Evolutionary conservation across 2,113 vertebrate species (phyloP).

Genomic region (Hemichromis elongatus): DNA sequence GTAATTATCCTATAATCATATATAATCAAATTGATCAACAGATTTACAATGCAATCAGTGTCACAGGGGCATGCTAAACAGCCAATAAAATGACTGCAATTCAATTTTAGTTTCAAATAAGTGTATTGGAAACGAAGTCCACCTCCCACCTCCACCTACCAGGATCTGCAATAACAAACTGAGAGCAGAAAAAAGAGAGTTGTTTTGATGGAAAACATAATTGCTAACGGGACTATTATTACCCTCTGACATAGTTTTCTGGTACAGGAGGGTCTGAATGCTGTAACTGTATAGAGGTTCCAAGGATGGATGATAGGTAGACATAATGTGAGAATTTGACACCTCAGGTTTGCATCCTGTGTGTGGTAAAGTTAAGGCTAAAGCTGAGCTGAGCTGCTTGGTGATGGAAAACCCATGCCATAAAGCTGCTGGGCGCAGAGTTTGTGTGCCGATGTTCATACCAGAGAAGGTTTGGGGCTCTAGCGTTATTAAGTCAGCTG

Average conservation of each 20-base stretch:
- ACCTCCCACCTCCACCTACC: not conserved
- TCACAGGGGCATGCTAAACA: not conserved
- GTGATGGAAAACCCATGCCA: not conserved
- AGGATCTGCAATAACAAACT: not conserved
- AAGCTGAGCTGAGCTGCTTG: not conserved
- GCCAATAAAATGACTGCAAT: not conserved
- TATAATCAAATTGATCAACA: not conserved
- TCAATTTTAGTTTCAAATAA: not conserved
- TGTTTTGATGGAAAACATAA: not conserved
- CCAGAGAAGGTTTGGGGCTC: not conserved
- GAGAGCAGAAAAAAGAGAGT: not conserved
- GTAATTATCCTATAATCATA: not conserved
- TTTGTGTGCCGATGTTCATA: not conserved
- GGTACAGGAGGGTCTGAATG: not conserved
- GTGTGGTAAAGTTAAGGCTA: not conserved
- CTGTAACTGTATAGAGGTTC: not conserved
- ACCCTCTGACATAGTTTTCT: not conserved
- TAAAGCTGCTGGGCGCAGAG: not conserved
- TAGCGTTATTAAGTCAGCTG: not conserved
- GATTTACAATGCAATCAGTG: not conserved
- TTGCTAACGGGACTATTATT: not conserved
- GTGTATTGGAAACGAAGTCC: not conserved
- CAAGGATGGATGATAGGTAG: not conserved
- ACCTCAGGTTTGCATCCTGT: not conserved
- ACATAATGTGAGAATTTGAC: not conserved